A percentile compares a stretch with the other conserved stretches of the same genome.
Conservation (phyloP, 2,797 vertebrate species). For the Channallabes apus region DNA sequence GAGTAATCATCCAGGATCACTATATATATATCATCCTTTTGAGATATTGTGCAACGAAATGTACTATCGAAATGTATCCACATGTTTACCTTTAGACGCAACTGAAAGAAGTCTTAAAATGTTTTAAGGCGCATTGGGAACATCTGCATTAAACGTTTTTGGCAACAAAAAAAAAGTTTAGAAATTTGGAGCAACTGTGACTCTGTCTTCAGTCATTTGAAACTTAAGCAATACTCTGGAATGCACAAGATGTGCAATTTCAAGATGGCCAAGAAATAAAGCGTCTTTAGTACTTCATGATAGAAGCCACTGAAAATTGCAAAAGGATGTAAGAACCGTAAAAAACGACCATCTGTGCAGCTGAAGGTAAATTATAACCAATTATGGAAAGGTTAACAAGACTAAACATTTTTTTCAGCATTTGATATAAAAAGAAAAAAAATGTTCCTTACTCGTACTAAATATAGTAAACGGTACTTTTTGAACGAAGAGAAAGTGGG, state of each 20-base stretch:
- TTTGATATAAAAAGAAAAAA: not conserved
- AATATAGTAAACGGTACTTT: slow-evolving; percentile 1
- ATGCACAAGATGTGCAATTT: slow-evolving; percentile 24
- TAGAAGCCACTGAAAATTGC: not conserved
- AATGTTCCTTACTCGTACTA: not conserved
- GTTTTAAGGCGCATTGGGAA: slow-evolving; percentile 21
- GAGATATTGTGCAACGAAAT: not conserved
- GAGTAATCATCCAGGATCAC: not conserved
- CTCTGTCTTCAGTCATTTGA: slow-evolving; percentile 2
- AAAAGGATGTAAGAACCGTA: not conserved
- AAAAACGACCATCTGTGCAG: not conserved
- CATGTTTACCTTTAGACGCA: not conserved
- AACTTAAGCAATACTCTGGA: slow-evolving; percentile 15
- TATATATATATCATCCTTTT: not conserved
- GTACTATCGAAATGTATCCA: not conserved
- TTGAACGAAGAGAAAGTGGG: not conserved
- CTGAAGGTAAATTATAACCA: not conserved
- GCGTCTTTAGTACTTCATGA: not conserved
- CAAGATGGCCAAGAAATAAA: slow-evolving; percentile 1
- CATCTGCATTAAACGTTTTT: slow-evolving; percentile 13
- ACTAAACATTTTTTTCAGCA: not conserved
- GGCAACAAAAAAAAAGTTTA: not conserved
- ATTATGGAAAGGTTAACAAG: not conserved
- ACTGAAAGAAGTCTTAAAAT: slow-evolving; percentile 35
- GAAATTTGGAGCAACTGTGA: not conserved